A percentile compares a stretch with the other conserved stretches of the same genome.
These are phyloP conservation scores for Romanogobio albipinnatus DNA, from an alignment of 2,113 vertebrate genomes.

Conservation along the genomic window DNA sequence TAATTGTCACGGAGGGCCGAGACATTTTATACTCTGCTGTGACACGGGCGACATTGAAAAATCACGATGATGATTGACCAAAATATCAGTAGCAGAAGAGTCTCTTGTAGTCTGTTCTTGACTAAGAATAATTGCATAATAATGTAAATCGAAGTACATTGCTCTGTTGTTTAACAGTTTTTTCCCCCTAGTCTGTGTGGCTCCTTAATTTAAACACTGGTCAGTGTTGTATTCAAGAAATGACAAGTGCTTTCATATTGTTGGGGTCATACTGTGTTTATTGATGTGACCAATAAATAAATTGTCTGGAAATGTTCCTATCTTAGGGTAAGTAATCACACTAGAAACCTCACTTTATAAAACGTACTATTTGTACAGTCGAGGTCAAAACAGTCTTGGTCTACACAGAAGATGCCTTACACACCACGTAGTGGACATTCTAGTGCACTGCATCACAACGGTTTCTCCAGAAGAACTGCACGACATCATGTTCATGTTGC, in stretches of 20 bases:
- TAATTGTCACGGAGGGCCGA: neutral
- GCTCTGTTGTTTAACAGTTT: neutral
- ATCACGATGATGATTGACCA: neutral
- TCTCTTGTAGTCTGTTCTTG: neutral
- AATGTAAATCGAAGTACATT: neutral
- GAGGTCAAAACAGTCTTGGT: neutral
- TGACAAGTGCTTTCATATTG: neutral
- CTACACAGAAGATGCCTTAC: neutral
- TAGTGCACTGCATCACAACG: neutral
- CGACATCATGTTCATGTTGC: neutral
- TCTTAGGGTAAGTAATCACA: neutral
- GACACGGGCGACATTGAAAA: neutral
- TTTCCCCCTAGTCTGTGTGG: neutral
- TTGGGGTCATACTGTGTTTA: constrained; percentile 43
- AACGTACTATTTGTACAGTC: neutral
- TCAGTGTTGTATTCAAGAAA: neutral
- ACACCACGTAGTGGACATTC: neutral
- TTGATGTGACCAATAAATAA: neutral
- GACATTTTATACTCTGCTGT: neutral
- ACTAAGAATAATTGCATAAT: neutral
- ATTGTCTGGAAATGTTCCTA: constrained; percentile 21
- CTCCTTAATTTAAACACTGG: neutral
- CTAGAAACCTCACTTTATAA: constrained; percentile 9
- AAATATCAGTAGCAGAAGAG: neutral
- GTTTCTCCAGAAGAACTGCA: too few relatives aligned